Percentiles rank a stretch among this genome's conserved stretches.
These are phyloP conservation scores for Tapirus indicus DNA, from an alignment of 2,797 vertebrate species.

Conservation along the genomic window DNA sequence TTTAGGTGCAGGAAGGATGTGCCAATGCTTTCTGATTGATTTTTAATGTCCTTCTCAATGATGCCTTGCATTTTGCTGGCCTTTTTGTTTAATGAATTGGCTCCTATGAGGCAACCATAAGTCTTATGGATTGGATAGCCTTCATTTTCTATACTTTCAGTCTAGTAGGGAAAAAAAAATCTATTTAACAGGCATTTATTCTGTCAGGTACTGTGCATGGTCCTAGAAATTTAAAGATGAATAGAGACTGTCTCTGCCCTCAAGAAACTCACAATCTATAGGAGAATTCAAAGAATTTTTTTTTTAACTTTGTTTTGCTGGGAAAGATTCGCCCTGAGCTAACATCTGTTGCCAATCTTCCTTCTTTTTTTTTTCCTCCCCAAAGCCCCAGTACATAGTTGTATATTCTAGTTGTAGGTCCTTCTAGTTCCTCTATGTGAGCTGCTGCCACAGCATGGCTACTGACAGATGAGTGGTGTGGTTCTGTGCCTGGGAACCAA, in stretches of 20 bases:
- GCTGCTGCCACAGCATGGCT: too few species aligned
- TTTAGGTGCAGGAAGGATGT: background rate
- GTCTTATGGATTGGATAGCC: background rate
- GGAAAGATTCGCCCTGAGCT: too few species aligned
- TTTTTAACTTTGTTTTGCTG: too few species aligned
- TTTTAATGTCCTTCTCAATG: conserved; percentile 3
- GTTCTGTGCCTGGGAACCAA: too few species aligned
- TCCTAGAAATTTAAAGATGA: conserved; percentile 43
- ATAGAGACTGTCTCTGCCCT: background rate
- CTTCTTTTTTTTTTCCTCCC: too few species aligned
- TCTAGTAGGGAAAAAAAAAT: background rate
- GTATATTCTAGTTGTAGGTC: too few species aligned
- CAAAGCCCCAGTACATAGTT: too few species aligned
- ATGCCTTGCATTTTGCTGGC: background rate
- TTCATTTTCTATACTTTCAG: conserved; percentile 20
- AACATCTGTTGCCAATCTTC: too few species aligned
- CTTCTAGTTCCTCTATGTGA: too few species aligned
- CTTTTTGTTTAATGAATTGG: conserved; percentile 45
- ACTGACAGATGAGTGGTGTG: too few species aligned
- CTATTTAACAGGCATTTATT: conserved; percentile 14
- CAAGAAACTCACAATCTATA: background rate
- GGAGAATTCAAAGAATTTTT: background rate
- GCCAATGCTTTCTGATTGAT: conserved; percentile 4
- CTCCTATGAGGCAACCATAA: conserved; percentile 32
- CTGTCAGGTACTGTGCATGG: background rate